Evolutionary conservation across 2,797 vertebrate species (phyloP).

Genomic region (Acropternis orthonyx): DNA sequence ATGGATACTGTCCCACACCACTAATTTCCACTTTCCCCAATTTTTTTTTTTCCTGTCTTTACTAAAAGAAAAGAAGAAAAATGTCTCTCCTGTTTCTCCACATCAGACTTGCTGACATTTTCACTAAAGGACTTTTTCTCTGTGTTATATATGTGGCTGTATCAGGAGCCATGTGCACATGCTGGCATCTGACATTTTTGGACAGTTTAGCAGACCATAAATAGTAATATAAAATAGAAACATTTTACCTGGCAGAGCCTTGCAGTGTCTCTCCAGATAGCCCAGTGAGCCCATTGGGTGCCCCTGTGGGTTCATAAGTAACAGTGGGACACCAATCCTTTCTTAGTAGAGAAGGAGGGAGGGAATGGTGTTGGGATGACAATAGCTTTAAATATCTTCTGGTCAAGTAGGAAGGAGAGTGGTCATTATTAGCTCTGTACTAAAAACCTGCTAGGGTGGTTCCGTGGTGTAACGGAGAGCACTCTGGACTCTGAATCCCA

Average conservation of each 20-base stretch:
- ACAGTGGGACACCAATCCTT: background rate
- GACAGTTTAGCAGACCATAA: background rate
- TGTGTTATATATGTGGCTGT: background rate
- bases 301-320: background rate
- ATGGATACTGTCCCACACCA: background rate
- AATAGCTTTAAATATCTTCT: background rate
- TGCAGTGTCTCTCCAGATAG: background rate
- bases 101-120: background rate
- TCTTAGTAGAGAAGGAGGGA: background rate
- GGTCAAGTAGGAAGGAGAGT: background rate
- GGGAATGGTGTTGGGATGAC: rapidly evolving
- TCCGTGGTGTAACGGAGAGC: too few relatives aligned
- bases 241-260: background rate
- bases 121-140: background rate
- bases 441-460: background rate
- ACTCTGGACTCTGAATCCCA: too few relatives aligned
- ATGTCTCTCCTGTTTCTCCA: background rate
- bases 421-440: background rate
- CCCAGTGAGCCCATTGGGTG: background rate
- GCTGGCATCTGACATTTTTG: constrained; percentile 19
- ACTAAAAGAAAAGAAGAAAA: background rate
- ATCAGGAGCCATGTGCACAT: background rate
- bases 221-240: background rate
- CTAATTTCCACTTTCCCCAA: background rate
- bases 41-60: background rate